Percentiles rank a stretch among this genome's conserved stretches.
phyloP scores from a whole-genome alignment of 2,888 invertebrate species.

The Drosophila leonis region DNA sequence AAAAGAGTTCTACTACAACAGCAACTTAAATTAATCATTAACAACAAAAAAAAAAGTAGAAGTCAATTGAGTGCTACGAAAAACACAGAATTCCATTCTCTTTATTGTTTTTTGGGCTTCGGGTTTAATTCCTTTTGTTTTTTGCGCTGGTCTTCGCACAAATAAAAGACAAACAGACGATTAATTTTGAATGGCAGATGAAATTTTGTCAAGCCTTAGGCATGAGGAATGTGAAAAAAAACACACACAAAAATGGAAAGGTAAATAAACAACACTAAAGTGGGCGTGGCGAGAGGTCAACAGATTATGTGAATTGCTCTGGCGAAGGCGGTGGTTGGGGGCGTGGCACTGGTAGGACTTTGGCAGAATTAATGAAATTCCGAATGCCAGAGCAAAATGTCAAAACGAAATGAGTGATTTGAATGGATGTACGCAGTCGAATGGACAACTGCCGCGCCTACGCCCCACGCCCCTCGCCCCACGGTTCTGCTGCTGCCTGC shows the following conservation, averaged over 20 bases:
- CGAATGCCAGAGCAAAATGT: constrained; percentile 58
- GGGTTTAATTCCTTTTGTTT: not conserved
- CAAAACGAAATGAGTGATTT: constrained; percentile 65
- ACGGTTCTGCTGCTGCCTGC: not conserved
- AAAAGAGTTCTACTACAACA: not conserved
- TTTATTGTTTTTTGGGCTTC: constrained; percentile 1
- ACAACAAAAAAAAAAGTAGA: constrained; percentile 1
- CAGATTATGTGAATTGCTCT: constrained; percentile 26
- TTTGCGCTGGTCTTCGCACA: constrained; percentile 2
- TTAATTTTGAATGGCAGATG: constrained; percentile 56
- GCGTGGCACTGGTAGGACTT: constrained; percentile 20
- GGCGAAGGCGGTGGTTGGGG: not conserved
- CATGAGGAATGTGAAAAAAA: not conserved
- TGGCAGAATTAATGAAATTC: constrained; percentile 65
- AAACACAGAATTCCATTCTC: constrained; percentile 28
- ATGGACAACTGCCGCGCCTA: constrained; percentile 17
- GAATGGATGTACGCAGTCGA: constrained; percentile 47
- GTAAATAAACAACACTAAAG: constrained; percentile 30
- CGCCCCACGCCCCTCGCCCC: not conserved
- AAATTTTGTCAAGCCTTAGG: constrained; percentile 34
- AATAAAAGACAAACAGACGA: constrained; percentile 56
- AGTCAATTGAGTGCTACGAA: constrained; percentile 10
- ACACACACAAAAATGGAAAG: constrained; percentile 5
- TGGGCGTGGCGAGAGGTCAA: constrained; percentile 35
- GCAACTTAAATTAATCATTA: constrained; percentile 38